Percentiles rank a stretch among this genome's conserved stretches.
These are phyloP conservation scores for Diplolepis rosae DNA, from an alignment of 2,888 invertebrate genomes.

Conservation along the genomic window DNA sequence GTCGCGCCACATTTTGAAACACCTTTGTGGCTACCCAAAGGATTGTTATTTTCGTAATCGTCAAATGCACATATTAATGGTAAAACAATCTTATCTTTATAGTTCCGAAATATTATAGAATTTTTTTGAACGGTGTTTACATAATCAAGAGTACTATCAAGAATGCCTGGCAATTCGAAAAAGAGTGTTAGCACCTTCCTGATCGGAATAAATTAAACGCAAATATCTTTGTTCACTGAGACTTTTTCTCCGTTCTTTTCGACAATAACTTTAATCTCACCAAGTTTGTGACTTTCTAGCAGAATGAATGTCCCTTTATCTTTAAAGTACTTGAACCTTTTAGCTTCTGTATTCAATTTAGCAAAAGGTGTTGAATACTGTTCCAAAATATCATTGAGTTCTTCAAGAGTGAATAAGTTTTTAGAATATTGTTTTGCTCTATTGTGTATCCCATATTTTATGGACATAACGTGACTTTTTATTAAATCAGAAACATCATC, in stretches of 20 bases:
- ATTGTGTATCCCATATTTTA: constrained; percentile 1
- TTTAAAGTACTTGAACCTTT: not conserved
- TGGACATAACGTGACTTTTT: not conserved
- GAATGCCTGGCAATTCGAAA: too few relatives aligned
- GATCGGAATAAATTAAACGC: constrained; percentile 33
- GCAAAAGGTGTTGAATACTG: constrained; percentile 3
- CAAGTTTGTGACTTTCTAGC: constrained; percentile 3
- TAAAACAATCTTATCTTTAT: constrained; percentile 11
- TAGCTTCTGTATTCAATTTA: constrained; percentile 3
- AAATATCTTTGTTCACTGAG: not conserved
- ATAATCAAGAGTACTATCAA: constrained; percentile 13
- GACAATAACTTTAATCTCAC: constrained; percentile 14
- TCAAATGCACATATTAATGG: constrained; percentile 30
- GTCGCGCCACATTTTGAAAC: constrained; percentile 35
- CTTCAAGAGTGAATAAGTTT: not conserved
- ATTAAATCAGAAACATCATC: constrained; percentile 1
- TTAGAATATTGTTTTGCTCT: not conserved
- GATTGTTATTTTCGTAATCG: constrained; percentile 37
- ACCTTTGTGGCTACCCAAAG: constrained; percentile 23
- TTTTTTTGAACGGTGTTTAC: constrained; percentile 30
- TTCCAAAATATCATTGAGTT: not conserved
- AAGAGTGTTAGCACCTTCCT: constrained; percentile 32
- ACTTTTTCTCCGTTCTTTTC: constrained; percentile 11
- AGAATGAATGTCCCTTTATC: constrained; percentile 4
- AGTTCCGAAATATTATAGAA: constrained; percentile 31